These are phyloP conservation scores for Zygogramma bicolorata DNA, from an alignment of 2,888 invertebrate genomes.

Conservation along the genomic window DNA sequence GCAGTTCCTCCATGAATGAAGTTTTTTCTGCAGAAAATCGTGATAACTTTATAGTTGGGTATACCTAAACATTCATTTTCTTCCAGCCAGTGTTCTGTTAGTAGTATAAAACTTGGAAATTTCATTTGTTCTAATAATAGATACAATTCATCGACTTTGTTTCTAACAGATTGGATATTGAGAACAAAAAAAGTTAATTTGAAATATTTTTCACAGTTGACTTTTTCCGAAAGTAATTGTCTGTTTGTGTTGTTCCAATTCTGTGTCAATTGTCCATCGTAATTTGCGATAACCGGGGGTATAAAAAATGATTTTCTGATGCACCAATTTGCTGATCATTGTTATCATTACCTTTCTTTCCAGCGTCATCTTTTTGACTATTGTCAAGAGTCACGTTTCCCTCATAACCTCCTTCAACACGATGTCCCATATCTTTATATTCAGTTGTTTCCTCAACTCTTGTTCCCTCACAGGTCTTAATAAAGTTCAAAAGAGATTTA, in stretches of 20 bases:
- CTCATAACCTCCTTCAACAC: background rate
- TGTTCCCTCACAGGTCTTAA: slow-evolving; percentile 1
- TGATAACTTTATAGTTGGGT: slow-evolving; percentile 6
- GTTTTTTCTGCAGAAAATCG: slow-evolving; percentile 12
- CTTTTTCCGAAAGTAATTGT: slow-evolving; percentile 2
- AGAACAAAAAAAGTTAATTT: background rate
- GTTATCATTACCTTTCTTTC: background rate
- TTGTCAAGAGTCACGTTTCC: background rate
- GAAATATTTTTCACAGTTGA: background rate
- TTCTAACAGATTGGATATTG: slow-evolving; percentile 13
- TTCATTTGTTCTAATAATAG: slow-evolving; percentile 12
- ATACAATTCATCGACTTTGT: slow-evolving; percentile 13
- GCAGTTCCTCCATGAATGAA: slow-evolving; percentile 10
- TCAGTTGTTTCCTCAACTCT: slow-evolving; percentile 2
- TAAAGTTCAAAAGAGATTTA: background rate
- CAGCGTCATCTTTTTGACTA: slow-evolving; percentile 7
- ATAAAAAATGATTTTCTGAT: background rate
- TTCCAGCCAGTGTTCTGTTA: slow-evolving; percentile 24
- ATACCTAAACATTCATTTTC: too few relatives aligned
- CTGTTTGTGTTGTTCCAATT: slow-evolving; percentile 9
- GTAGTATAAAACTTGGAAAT: slow-evolving; percentile 3
- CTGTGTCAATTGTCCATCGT: background rate
- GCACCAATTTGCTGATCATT: slow-evolving; percentile 1
- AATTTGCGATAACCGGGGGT: slow-evolving; percentile 3
- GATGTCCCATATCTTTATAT: background rate